Evolutionary conservation across 2,797 vertebrate genomes (phyloP).

Genomic region (Protosalanx chinensis): DNA sequence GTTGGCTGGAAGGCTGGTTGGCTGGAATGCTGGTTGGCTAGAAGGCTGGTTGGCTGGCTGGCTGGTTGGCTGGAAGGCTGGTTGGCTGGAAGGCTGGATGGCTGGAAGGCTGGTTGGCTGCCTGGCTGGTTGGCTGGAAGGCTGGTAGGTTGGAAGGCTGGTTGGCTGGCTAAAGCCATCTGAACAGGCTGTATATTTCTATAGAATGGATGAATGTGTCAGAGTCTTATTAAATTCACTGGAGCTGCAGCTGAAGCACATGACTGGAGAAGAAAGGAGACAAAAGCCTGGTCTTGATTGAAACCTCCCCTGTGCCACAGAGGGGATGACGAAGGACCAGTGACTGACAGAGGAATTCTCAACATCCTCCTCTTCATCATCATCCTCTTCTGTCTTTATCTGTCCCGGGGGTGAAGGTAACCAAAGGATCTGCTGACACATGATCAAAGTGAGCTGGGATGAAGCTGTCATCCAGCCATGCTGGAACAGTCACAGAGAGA

Average conservation of each 20-base stretch:
- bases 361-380: constrained; percentile 22
- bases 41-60: too few species aligned
- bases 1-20: too few species aligned
- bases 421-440: constrained; percentile 31
- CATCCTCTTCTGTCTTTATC: constrained; percentile 32
- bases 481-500: constrained; percentile 33
- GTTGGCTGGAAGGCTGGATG: too few species aligned
- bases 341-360: constrained; percentile 39
- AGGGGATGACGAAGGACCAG: constrained; percentile 48
- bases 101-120: too few species aligned
- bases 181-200: too few species aligned
- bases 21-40: too few species aligned
- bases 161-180: too few species aligned
- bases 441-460: constrained; percentile 47
- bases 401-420: constrained; percentile 20
- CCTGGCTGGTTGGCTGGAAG: too few species aligned
- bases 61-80: too few species aligned
- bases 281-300: constrained; percentile 43
- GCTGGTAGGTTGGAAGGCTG: too few species aligned
- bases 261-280: not conserved
- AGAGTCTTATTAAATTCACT: not conserved
- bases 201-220: too few species aligned
- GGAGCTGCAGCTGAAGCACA: not conserved
- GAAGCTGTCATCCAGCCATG: constrained; percentile 27
- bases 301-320: constrained; percentile 41